Conservation (phyloP, 2,888 invertebrate genomes). For the Panopea generosa region DNA sequence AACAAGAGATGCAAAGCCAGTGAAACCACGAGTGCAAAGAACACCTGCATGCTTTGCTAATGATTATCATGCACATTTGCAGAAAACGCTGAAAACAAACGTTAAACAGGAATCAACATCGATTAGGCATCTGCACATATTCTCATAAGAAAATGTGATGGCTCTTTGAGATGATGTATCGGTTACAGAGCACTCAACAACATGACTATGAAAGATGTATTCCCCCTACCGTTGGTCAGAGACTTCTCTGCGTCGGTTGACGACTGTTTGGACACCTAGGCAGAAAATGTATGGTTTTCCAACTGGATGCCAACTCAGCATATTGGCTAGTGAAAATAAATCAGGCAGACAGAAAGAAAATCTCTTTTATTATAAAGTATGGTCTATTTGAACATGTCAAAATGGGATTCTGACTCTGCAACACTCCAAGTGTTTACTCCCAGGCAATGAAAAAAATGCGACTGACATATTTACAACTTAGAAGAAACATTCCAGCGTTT, state of each 20-base stretch:
- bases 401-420: constrained; percentile 61
- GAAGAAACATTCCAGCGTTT: background rate
- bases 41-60: constrained; percentile 46
- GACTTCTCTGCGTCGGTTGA: constrained; percentile 36
- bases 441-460: background rate
- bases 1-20: no score
- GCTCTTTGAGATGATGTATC: constrained; percentile 41
- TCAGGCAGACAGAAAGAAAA: constrained; percentile 47
- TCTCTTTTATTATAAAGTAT: constrained; percentile 61
- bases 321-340: constrained; percentile 47
- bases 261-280: constrained; percentile 46
- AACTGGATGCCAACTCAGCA: constrained; percentile 54
- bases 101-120: constrained; percentile 42
- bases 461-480: no score
- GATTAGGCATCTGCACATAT: constrained; percentile 49
- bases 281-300: constrained; percentile 37
- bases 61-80: constrained; percentile 45
- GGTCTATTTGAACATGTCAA: constrained; percentile 53
- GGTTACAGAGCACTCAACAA: constrained; percentile 48
- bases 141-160: constrained; percentile 43
- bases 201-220: constrained; percentile 42
- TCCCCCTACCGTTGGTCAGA: constrained; percentile 45
- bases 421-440: constrained; percentile 56
- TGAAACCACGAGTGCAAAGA: no score
- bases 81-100: constrained; percentile 35